Evolutionary conservation across 2,113 vertebrate species (phyloP).

Genomic region (Parus major): DNA sequence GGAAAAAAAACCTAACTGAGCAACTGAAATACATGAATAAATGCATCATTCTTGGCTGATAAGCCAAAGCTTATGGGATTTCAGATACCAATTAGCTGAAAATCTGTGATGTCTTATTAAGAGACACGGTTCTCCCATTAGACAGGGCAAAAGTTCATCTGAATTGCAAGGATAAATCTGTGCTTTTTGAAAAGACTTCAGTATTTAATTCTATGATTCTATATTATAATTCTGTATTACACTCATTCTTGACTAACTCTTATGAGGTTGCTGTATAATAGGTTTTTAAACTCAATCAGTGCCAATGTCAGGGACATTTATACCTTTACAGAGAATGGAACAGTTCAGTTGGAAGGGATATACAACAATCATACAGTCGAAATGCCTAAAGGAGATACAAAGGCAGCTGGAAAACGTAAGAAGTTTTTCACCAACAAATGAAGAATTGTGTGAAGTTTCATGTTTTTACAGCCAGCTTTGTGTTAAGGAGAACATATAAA

Average conservation of each 20-base stretch:
- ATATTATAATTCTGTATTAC: neutral
- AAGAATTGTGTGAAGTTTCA: neutral
- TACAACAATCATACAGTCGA: neutral
- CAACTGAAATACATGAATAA: slow-evolving; percentile 35
- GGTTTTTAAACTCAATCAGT: neutral
- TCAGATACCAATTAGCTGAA: slow-evolving; percentile 22
- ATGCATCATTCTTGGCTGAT: slow-evolving; percentile 9
- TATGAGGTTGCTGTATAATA: neutral
- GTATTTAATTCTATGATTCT: neutral
- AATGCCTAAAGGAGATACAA: neutral
- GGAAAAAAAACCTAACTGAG: neutral
- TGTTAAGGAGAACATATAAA: neutral
- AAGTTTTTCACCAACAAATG: neutral
- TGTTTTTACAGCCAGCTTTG: neutral
- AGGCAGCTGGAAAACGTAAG: neutral
- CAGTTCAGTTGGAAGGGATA: neutral
- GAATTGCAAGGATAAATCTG: neutral
- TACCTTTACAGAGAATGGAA: neutral
- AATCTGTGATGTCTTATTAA: slow-evolving; percentile 25
- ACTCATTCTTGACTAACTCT: neutral
- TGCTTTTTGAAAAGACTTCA: neutral
- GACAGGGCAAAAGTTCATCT: neutral
- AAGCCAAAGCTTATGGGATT: slow-evolving; percentile 18
- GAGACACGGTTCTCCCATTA: neutral
- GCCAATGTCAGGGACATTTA: neutral